Evolutionary conservation across 2,797 vertebrate genomes (phyloP), one percentile per base, ranked within the genome.

Genomic region (Eupleurogrammus muticus): DNA sequence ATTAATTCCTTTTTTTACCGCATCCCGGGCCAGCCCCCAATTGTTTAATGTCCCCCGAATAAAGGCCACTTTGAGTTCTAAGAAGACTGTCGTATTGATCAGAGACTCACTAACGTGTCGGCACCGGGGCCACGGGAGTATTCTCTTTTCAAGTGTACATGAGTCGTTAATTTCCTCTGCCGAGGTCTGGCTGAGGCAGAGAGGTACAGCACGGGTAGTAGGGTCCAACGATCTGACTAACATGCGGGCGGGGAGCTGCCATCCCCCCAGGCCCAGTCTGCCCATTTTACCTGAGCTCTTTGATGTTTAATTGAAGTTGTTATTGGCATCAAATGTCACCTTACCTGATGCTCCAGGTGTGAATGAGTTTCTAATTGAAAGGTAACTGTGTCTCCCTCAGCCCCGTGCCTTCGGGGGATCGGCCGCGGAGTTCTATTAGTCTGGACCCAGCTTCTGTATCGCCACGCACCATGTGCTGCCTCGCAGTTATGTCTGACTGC

Each of bases 221-320:
- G 57, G 73, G 71, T 82, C 80, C 73, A 65, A 54, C 77, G 44
- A 64, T 75, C 82, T 60, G 77, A 71, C 79, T 80, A 77, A 75
- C 80, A 79, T 70, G 73, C 66, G 75, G 65, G 50, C 13, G 19
- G 70, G 56, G 67, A 24, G 74, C 85, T 71, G 82, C 80, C 65
- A 61, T 66, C 72, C 85, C 89, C 86, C 82, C 73, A 46, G 87
- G 86, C 73, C 75, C 82, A 63, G 79, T 83, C 83, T 87, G 87
- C 71, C 80, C 84, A 64, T 89, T 90, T 88, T 85, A 88, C 89
- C 84, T 83, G 79, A 80, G 89, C 88, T 84, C 89, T 94, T 92
- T 94, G 93, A 94, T 93, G 93, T 94, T 93, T 92, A 93, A 94
- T 94, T 93, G 89, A 94, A 93, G 90, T 92, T 92, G 90, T 92